Evolutionary conservation across 1,140 invertebrate species (phyloP), one percentile per base, ranked within the genome.

Genomic region (Drosophila parvula): DNA sequence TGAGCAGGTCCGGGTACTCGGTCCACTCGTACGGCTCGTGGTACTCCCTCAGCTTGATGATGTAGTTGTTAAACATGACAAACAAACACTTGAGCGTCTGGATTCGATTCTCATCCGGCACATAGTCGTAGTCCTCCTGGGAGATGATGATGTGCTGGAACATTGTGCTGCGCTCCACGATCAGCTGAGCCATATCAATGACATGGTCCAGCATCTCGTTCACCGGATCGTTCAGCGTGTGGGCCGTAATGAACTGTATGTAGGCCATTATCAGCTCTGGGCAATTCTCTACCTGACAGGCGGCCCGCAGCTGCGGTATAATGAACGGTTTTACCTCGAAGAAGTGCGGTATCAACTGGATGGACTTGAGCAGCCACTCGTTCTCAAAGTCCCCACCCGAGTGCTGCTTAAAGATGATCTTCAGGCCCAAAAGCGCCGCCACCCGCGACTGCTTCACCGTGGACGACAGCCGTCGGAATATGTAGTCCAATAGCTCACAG

Each of bases 91-190:
- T 95, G 28, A 98, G 94, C 2, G 96, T 95, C 74, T 96, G 94
- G 12, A 98, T 93, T 1, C 96, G 96, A 50, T 94, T 93, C 59
- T 93, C 92, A 71, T 94, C 92, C 79, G 94, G 92, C 1, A 85
- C 67, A 65, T 91, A 92, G 57, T 92, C 92, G 73, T 94, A 93
- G 9, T 94, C 93, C 2, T 97, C 82, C 44, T 76, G 79, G 0
- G 81, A 81, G 6, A 92, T 97, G 18, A 98, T 92, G 60, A 99
- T 96, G 55, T 96, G 95, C 36, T 95, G 95, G 47, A 98, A 96
- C 65, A 99, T 96, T 7, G 96, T 97, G 70, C 96, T 96, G n/a
- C 98, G 93, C 92, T 99, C 98, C 16, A 99, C 98, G 53, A 99
- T 96, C 47, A 99, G 93, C 78, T 98, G 97, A 4, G 97, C 96